These are phyloP conservation scores for Drosophila quadrilineata DNA, from an alignment of 1,140 invertebrate species.

Conservation along the genomic window DNA sequence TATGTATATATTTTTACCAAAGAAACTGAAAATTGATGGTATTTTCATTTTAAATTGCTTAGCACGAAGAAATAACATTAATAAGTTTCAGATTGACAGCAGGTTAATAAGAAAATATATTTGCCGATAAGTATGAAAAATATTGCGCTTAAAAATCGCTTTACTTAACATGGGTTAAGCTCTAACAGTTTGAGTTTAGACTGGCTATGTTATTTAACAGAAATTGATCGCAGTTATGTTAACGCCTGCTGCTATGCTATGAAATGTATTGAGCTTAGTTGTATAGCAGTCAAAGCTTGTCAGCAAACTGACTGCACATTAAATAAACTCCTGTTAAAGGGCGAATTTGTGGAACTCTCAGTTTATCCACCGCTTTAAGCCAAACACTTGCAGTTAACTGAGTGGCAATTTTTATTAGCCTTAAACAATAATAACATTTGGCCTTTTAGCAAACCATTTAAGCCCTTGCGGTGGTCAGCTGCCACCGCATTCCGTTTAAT, in stretches of 20 bases:
- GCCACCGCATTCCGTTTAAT: conserved; percentile 11
- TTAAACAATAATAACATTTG: conserved; percentile 19
- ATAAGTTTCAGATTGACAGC: conserved; percentile 17
- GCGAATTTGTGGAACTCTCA: too few relatives aligned
- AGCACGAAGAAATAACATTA: conserved; percentile 15
- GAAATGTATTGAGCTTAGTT: too few relatives aligned
- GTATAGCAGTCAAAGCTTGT: too few relatives aligned
- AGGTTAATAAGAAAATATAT: neutral
- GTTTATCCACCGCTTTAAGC: neutral
- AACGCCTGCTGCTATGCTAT: too few relatives aligned
- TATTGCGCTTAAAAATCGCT: neutral
- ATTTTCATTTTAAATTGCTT: conserved; percentile 6
- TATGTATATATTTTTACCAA: too few relatives aligned
- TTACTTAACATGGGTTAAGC: too few relatives aligned
- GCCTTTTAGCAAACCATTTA: conserved; percentile 17
- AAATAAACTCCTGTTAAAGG: too few relatives aligned
- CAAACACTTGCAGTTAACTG: neutral
- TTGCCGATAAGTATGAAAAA: neutral
- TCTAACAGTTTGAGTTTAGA: too few relatives aligned
- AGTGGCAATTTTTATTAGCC: conserved; percentile 11
- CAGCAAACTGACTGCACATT: too few relatives aligned
- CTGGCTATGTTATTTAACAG: too few relatives aligned
- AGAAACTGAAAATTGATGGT: conserved; percentile 12
- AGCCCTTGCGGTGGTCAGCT: conserved; percentile 25
- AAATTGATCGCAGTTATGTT: too few relatives aligned